These are phyloP conservation scores for Spilarctia lutea DNA, from an alignment of 2,888 invertebrate genomes.

Conservation along the genomic window DNA sequence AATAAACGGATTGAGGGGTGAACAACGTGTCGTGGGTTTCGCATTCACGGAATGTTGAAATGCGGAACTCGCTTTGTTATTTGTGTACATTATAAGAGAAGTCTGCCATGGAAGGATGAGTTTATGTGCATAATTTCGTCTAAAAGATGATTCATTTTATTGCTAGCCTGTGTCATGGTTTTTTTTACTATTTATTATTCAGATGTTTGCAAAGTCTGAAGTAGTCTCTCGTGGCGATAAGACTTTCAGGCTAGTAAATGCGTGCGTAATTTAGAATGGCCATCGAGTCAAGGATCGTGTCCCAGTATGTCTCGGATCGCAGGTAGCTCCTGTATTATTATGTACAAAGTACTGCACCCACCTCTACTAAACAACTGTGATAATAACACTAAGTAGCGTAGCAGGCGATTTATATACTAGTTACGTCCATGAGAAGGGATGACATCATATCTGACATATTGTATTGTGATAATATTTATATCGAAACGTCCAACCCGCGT, in stretches of 20 bases:
- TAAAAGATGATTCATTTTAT: constrained; percentile 75
- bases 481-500: constrained; percentile 75
- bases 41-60: constrained; percentile 64
- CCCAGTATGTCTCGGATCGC: constrained; percentile 77
- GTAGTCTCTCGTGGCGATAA: constrained; percentile 59
- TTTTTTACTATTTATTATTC: constrained; percentile 62
- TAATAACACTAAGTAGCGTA: constrained; percentile 88
- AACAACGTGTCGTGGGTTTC: constrained; percentile 80
- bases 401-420: constrained; percentile 86
- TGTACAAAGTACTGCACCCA: constrained; percentile 87
- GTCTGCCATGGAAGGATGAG: constrained; percentile 82
- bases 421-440: constrained; percentile 87
- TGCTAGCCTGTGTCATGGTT: constrained; percentile 69
- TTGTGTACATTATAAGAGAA: constrained; percentile 85
- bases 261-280: constrained; percentile 71
- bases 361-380: constrained; percentile 87
- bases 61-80: constrained; percentile 81
- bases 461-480: constrained; percentile 84
- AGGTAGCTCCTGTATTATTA: constrained; percentile 83
- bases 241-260: constrained; percentile 69
- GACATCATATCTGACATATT: constrained; percentile 87
- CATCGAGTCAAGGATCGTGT: constrained; percentile 63
- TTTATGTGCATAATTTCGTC: constrained; percentile 79
- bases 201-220: constrained; percentile 57
- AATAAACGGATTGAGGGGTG: constrained; percentile 73